These are phyloP conservation scores for human (Homo sapiens) DNA, from an alignment of 2,113 vertebrate genomes.

Conservation along the genomic window GRCh38 chr4:171558501-171559000, in stretches of 20 bases:
- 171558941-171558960: background rate
- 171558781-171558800: background rate
- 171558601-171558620: background rate
- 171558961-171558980: background rate
- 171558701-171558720: background rate
- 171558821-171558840: background rate
- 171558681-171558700: too few relatives aligned
- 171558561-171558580: background rate
- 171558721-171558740: background rate
- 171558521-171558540: background rate
- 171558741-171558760: background rate
- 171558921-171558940: accelerated
- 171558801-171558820: background rate
- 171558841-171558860: background rate
- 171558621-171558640: background rate
- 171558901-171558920: background rate
- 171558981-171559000: background rate
- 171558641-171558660: background rate
- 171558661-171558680: too few relatives aligned
- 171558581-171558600: too few relatives aligned
- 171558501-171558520: background rate
- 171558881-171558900: background rate
- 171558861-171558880: background rate
- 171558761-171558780: background rate
- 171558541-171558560: background rate